These are phyloP conservation scores for Pandemis corylana DNA, from an alignment of 2,888 invertebrate species.

Conservation along the genomic window DNA sequence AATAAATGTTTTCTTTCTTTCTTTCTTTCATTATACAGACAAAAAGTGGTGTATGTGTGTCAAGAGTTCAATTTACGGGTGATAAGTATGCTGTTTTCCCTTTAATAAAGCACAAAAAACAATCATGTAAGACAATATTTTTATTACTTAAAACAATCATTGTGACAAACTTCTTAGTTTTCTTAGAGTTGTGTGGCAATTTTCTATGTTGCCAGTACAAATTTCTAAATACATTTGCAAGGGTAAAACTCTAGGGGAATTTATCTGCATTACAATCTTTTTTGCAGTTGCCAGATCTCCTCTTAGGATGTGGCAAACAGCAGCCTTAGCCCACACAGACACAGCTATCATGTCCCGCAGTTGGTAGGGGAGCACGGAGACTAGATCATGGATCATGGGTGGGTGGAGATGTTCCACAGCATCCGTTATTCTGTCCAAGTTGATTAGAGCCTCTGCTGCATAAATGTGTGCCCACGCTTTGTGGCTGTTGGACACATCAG, in stretches of 20 bases:
- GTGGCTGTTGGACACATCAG: constrained; percentile 81
- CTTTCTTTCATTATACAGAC: too few species aligned
- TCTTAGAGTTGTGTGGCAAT: constrained; percentile 76
- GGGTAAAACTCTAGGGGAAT: constrained; percentile 76
- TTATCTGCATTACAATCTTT: constrained; percentile 79
- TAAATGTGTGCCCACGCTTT: constrained; percentile 95
- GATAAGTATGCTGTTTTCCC: background rate
- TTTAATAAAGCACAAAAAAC: background rate
- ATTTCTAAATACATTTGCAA: constrained; percentile 85
- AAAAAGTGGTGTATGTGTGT: too few species aligned
- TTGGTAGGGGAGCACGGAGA: constrained; percentile 73
- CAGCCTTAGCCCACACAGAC: constrained; percentile 82
- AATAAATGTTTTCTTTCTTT: too few species aligned
- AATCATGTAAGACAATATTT: constrained; percentile 9
- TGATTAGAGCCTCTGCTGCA: constrained; percentile 94
- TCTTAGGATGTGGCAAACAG: constrained; percentile 78
- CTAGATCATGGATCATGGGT: constrained; percentile 86
- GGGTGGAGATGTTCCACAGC: constrained; percentile 94
- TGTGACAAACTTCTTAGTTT: constrained; percentile 69
- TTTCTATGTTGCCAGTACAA: constrained; percentile 80
- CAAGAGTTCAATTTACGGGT: background rate
- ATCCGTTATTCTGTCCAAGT: constrained; percentile 92
- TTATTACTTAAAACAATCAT: constrained; percentile 45
- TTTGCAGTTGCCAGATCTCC: constrained; percentile 78
- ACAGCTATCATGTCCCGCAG: constrained; percentile 80